Base-by-base conservation (phyloP, 2,888 invertebrate genomes). In the Hermodice carunculata region DNA sequence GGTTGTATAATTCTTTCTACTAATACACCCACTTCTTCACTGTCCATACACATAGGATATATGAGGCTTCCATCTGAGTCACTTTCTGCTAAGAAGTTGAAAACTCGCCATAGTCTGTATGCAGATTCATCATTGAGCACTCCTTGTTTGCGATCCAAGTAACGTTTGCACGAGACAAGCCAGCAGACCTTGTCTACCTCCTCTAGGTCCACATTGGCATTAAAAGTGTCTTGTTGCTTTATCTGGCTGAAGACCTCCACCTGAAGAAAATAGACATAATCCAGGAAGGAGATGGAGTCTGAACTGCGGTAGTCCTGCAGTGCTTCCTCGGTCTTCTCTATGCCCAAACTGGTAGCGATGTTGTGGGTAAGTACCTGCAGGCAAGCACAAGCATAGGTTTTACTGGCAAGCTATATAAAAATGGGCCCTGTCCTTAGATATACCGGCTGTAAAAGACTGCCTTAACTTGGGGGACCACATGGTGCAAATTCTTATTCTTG, bases 321-420 rank as follows among this genome's bases (percentile, higher is more conserved):
- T 0, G 93, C 92, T 79, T 92, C 91, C 85, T 94, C 93, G 2
- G 93, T 91, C 0, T 92, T 92, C 79, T 92, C 92, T 28, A 93
- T 87, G 81, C 93, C 93, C 46, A 94, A 88, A 2, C 92, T 86
- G 0, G 92, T 92, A 8, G 93, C 94, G 56, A 94, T 91, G 81
- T 93, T 94, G 1, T 93, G 93, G 37, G 93, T 93, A 53, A 94
- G 86, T 14, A 93, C 93, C 94, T 94, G 84, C 64, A 85, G 85
- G 76, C n/a, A n/a, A n/a, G n/a, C n/a, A n/a, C n/a, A n/a, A n/a
- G n/a, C n/a, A n/a, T n/a, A n/a, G n/a, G n/a, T n/a, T n/a, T n/a
- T n/a, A n/a, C n/a, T n/a, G n/a, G n/a, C n/a, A n/a, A n/a, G n/a
- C n/a, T n/a, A n/a, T n/a, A n/a, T n/a, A n/a, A n/a, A n/a, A n/a